Evolutionary conservation across 2,797 vertebrate species (phyloP).

Genomic region (Strix occidentalis): DNA sequence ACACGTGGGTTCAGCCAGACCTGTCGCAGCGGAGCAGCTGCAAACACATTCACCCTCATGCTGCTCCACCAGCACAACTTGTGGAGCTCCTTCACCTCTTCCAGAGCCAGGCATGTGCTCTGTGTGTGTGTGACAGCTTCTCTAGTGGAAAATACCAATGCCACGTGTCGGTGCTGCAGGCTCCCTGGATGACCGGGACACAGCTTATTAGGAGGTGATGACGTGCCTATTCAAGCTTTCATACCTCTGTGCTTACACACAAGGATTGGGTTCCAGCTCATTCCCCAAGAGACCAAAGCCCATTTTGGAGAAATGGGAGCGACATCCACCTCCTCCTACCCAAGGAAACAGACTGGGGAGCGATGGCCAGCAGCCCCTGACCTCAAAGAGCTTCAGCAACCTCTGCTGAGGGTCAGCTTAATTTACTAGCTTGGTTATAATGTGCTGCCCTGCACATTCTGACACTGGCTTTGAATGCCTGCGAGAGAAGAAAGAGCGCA

Average conservation of each 20-base stretch:
- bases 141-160: constrained; percentile 50
- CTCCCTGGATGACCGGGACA: neutral
- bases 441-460: neutral
- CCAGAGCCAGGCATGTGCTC: neutral
- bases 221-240: neutral
- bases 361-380: neutral
- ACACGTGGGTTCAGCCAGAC: accelerated
- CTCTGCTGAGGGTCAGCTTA: neutral
- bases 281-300: neutral
- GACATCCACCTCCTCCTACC: neutral
- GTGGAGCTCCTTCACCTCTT: neutral
- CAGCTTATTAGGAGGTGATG: constrained; percentile 26
- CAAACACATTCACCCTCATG: neutral
- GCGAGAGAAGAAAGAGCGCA: accelerated
- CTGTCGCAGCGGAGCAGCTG: neutral
- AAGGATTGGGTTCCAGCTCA: constrained; percentile 14
- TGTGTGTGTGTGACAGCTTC: neutral
- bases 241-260: neutral
- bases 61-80: neutral
- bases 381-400: neutral
- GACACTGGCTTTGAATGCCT: neutral
- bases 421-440: neutral
- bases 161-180: neutral
- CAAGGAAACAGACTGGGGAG: neutral
- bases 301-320: neutral